Evolutionary conservation across 2,113 vertebrate species (phyloP).

Genomic region (Enhydra lutris): DNA sequence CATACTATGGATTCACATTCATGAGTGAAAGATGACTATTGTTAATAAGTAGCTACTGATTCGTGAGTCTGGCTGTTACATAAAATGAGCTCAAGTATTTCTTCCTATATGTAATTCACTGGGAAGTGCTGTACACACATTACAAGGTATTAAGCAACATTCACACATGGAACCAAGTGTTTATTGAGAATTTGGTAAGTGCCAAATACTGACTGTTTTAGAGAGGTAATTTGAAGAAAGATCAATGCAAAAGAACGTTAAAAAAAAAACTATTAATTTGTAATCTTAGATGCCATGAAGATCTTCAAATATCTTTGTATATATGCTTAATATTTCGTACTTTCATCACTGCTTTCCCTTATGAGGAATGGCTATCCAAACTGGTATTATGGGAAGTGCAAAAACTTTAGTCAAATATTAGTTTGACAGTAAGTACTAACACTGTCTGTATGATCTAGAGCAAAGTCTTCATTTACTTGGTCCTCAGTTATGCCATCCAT

Average conservation of each 20-base stretch:
- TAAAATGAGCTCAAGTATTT: neutral
- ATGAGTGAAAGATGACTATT: neutral
- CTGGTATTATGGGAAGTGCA: neutral
- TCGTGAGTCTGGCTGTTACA: neutral
- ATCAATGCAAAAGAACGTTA: neutral
- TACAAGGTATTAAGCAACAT: neutral
- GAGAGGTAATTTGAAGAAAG: neutral
- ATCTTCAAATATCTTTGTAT: constrained; percentile 19
- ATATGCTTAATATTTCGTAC: neutral
- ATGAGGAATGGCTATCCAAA: neutral
- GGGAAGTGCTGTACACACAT: neutral
- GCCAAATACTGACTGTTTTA: neutral
- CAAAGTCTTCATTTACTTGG: neutral
- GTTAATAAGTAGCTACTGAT: neutral
- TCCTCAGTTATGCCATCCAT: neutral
- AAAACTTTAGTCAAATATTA: neutral
- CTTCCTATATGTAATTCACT: neutral
- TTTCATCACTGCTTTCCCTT: neutral
- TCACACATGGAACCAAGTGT: neutral
- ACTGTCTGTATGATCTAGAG: neutral
- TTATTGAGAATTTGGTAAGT: neutral
- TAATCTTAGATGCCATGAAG: neutral
- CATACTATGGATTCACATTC: neutral
- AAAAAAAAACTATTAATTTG: neutral
- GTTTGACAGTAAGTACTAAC: neutral